Evolutionary conservation across 2,888 invertebrate genomes (phyloP).

Genomic region (Cyclophora punctaria): DNA sequence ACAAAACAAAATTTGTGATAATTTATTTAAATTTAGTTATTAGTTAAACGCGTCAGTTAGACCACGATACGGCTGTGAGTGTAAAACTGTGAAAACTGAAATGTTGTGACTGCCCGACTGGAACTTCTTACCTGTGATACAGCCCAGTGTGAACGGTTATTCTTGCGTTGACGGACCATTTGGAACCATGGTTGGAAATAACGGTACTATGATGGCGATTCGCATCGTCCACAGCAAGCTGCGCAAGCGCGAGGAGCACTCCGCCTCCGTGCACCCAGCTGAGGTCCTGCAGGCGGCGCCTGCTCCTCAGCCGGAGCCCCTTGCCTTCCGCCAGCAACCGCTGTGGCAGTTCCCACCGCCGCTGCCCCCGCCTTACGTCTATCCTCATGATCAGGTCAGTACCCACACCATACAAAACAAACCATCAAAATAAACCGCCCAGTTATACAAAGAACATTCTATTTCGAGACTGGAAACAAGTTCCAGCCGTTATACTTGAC

Average conservation of each 20-base stretch:
- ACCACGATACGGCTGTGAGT: slow-evolving; percentile 72
- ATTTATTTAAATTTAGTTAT: slow-evolving; percentile 70
- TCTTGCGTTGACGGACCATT: slow-evolving; percentile 62
- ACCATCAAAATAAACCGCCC: slow-evolving; percentile 9
- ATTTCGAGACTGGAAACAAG: slow-evolving; percentile 45
- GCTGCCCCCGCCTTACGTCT: slow-evolving; percentile 85
- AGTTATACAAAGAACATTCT: slow-evolving; percentile 21
- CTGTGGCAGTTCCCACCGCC: slow-evolving; percentile 90
- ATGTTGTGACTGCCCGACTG: slow-evolving; percentile 74
- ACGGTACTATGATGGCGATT: slow-evolving; percentile 90
- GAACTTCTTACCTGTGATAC: slow-evolving; percentile 68
- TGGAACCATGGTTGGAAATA: slow-evolving; percentile 86
- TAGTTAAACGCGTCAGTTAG: slow-evolving; percentile 53
- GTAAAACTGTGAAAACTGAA: slow-evolving; percentile 61
- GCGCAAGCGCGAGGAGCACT: slow-evolving; percentile 88
- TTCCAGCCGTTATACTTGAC: slow-evolving; percentile 61
- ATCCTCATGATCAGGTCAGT: slow-evolving; percentile 86
- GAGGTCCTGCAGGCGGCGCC: slow-evolving; percentile 77
- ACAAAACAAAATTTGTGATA: slow-evolving; percentile 70
- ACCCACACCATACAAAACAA: slow-evolving; percentile 21
- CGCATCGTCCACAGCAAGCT: slow-evolving; percentile 94
- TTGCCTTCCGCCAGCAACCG: slow-evolving; percentile 80
- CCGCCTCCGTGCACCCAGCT: slow-evolving; percentile 80
- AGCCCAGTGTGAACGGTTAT: slow-evolving; percentile 67
- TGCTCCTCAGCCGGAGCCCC: slow-evolving; percentile 68